phyloP scores from a whole-genome alignment of 2,113 vertebrate genomes.

The Boleophthalmus pectinirostris region DNA sequence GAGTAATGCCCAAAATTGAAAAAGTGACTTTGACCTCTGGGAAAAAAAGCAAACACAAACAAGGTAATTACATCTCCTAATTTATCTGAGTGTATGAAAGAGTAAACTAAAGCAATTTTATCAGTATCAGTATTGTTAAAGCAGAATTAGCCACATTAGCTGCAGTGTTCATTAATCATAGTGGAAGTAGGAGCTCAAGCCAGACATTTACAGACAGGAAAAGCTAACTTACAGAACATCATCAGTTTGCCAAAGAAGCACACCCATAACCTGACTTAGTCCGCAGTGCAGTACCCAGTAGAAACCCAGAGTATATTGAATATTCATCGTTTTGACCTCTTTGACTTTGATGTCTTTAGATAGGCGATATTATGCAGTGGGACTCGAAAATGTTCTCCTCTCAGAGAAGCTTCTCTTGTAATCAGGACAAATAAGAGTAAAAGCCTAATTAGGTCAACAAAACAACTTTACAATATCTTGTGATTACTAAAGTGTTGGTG shows the following conservation, averaged over 20 bases:
- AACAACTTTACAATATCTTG: conserved; percentile 12
- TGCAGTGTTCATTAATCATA: background rate
- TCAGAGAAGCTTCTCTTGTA: conserved; percentile 24
- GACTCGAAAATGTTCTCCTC: background rate
- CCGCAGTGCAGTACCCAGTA: background rate
- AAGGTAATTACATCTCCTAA: too few relatives aligned
- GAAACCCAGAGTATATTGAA: background rate
- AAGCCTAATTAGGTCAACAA: conserved; percentile 44
- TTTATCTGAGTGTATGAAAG: too few relatives aligned
- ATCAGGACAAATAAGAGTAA: conserved; percentile 30
- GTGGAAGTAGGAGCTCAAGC: background rate
- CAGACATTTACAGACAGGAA: background rate
- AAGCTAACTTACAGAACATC: background rate
- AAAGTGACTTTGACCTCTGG: too few relatives aligned
- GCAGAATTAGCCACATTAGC: background rate
- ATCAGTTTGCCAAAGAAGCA: background rate
- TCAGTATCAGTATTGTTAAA: too few relatives aligned
- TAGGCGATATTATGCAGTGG: conserved; percentile 8
- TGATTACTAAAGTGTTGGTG: background rate
- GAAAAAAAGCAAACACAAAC: too few relatives aligned
- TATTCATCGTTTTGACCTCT: background rate
- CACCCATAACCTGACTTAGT: background rate
- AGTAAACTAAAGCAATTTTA: too few relatives aligned
- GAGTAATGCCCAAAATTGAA: too few relatives aligned
- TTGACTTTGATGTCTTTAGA: background rate